Evolutionary conservation across 64 coral and sea anemone species (phyloP), one percentile per base, ranked within the genome.

Genomic region (Porites australiensis): DNA sequence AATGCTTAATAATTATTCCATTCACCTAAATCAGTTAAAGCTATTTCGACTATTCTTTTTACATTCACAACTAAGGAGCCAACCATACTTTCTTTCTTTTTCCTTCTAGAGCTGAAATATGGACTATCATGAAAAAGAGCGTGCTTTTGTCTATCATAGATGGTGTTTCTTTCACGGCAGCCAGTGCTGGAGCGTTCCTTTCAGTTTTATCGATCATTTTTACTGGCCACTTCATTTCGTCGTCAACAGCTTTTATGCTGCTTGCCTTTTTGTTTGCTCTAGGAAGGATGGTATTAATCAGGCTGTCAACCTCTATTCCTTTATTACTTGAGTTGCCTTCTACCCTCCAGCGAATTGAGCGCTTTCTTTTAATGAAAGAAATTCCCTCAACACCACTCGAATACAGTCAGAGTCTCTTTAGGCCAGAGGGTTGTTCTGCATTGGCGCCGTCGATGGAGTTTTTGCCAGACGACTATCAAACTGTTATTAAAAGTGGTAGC

Each of bases 231-330:
- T 43, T 52, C 14, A 47, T 91, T 4, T 58, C 65, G 2, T 22
- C 89, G 21, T 58, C 78, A 15, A 73, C 50, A 44, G 89, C 80
- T 2, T 91, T 91, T 66, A 82, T 80, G 54, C 20, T 91, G 5
- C 66, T 91, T 22, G 61, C 89, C 58, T 58, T 91, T 13, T 72
- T 79, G 77, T 71, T 58, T 14, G 37, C 59, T 15, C 67, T 80
- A 13, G 77, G 80, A 58, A 71, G 58, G 13, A 70, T 62, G 9
- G 8, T 82, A 50, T 58, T 49, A 1, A 5, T 68, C 37, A 43
- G 80, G 16, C 47, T 72, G 3, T 20, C 7, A 57, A 58, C 50
- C 59, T 77, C 64, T 60, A 18, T 91, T 19, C 64, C 78, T 5
- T 50, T 72, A 60, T 49, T 14, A 0, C 61, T 80, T 22, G 77